Evolutionary conservation across 2,888 invertebrate genomes (phyloP), one percentile per base, ranked within the genome.

Genomic region (Smittia aterrima): DNA sequence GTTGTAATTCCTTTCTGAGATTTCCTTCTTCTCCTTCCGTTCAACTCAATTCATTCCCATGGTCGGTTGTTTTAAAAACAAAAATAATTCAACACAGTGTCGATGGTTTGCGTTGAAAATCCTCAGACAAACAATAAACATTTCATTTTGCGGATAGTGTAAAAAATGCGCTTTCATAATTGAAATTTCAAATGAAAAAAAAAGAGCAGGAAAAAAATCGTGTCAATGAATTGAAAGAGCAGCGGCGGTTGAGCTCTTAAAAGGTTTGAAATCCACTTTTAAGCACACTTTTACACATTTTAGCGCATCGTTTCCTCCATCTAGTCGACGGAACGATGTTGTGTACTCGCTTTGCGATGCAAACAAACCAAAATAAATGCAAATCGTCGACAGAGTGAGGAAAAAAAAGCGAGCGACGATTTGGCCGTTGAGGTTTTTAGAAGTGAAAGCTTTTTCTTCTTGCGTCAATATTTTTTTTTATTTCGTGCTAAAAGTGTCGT

Each of bases 121-220:
- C 70, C 27, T 16, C 22, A 13, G 41, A 25, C 70, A 70, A 70
- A 70, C 67, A 67, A 67, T 64, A 47, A 67, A 67, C 70, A 70
- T 41, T 32, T 9, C 70, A 70, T 41, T 32, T 9, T 70, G 70
- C 70, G 70, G 47, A 11, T 47, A 18, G 53, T 47, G 38, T 54
- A n/a, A 70, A 70, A 41, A 70, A 54, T 70, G 70, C 70, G 70
- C 70, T 70, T 70, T 70, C 18, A 24, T 68, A 68, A 68, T 68
- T 68, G 68, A 68, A 47, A 66, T 47, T 47, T 47, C 4, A 47
- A 47, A 47, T 47, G 47, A 47, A 47, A 38, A 38, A 7, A 47
- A 47, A 47, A 47, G 16, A 27, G 27, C 27, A 70, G 25, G 20
- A 40, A 67, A 22, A 67, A 67, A 22, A 40, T 70, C 70, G 27